phyloP scores from a whole-genome alignment of 2,113 vertebrate genomes.

The Psittacula cyanocephala region DNA sequence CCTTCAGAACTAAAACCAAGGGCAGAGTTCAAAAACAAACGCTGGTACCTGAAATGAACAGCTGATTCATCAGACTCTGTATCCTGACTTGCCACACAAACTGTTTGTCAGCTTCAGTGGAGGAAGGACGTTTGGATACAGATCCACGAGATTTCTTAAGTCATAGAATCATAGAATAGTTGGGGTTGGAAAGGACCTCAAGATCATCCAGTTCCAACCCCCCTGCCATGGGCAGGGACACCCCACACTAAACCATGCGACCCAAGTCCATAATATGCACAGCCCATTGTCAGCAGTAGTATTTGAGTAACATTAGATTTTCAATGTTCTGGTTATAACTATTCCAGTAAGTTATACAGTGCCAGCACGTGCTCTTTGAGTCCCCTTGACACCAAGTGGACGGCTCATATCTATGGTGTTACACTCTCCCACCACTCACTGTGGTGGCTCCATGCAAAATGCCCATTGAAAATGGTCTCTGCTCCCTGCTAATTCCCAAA shows the following conservation, averaged over 20 bases:
- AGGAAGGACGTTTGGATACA: not conserved
- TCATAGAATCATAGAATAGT: too few relatives aligned
- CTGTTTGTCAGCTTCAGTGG: not conserved
- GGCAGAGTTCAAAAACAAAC: not conserved
- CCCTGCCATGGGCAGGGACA: too few relatives aligned
- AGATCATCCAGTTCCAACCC: too few relatives aligned
- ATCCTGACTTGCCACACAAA: not conserved
- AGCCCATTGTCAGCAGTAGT: not conserved
- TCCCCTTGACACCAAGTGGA: not conserved
- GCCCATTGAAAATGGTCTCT: not conserved
- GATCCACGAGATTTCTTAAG: not conserved
- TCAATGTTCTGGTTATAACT: not conserved
- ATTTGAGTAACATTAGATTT: not conserved
- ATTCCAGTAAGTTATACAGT: not conserved
- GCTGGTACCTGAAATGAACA: not conserved
- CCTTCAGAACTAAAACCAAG: conserved; percentile 8
- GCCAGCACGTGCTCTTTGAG: not conserved
- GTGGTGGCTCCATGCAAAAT: not conserved
- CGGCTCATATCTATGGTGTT: not conserved
- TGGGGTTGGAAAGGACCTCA: too few relatives aligned
- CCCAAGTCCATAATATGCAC: not conserved
- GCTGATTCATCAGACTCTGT: not conserved
- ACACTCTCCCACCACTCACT: not conserved
- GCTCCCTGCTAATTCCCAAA: not conserved
- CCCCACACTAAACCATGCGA: too few relatives aligned